These are phyloP conservation scores for Leiothrix lutea DNA, from an alignment of 2,113 vertebrate genomes.

Conservation along the genomic window DNA sequence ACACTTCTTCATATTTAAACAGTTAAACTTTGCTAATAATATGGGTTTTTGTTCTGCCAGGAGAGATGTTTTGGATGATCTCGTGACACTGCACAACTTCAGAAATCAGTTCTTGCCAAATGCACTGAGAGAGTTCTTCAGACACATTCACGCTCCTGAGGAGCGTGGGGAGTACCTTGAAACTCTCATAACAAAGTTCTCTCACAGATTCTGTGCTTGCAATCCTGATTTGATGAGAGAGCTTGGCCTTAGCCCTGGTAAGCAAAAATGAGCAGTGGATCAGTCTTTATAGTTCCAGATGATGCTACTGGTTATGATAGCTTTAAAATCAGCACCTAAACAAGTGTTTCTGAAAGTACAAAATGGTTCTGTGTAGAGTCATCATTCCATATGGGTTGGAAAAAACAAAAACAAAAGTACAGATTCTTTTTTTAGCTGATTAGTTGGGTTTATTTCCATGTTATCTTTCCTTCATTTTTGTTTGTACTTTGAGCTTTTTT, in stretches of 20 bases:
- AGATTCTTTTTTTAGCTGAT: neutral
- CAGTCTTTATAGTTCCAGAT: neutral
- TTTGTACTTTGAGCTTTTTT: neutral
- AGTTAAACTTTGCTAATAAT: neutral
- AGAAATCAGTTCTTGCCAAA: slow-evolving; percentile 98
- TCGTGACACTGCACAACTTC: slow-evolving; percentile 98
- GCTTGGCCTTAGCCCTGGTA: slow-evolving; percentile 95
- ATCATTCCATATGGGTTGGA: neutral
- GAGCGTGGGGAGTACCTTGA: slow-evolving; percentile 98
- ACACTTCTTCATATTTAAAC: neutral
- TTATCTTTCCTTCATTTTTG: neutral
- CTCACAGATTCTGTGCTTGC: slow-evolving; percentile 95
- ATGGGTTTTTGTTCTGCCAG: slow-evolving; percentile 65
- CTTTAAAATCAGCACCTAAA: neutral
- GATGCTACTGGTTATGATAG: neutral
- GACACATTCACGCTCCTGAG: slow-evolving; percentile 96
- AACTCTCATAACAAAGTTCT: slow-evolving; percentile 99
- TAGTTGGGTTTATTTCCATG: neutral
- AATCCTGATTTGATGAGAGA: slow-evolving; percentile 91
- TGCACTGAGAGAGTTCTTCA: slow-evolving; percentile 96
- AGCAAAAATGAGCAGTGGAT: slow-evolving; percentile 44
- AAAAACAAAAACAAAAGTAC: accelerated
- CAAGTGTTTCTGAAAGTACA: neutral
- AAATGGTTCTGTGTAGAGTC: neutral
- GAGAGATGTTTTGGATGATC: slow-evolving; percentile 95